phyloP scores from a whole-genome alignment of 2,888 invertebrate genomes.

The Scelioninae gen. 1 region DNA sequence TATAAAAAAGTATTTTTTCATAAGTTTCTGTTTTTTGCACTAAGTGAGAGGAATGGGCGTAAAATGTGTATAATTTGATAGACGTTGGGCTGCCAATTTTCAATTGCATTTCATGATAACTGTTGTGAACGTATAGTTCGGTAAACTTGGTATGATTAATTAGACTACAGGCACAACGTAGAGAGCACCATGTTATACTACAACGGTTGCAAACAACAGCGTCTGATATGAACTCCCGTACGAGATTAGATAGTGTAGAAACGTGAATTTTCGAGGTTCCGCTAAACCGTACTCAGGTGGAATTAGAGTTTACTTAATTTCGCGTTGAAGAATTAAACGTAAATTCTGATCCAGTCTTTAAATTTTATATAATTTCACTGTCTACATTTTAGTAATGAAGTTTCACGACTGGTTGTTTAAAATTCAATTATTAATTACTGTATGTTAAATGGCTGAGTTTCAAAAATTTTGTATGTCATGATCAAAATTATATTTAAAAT shows the following conservation, averaged over 20 bases:
- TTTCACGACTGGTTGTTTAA: too few species aligned
- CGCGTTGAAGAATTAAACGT: slow-evolving; percentile 20
- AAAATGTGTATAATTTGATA: slow-evolving; percentile 42
- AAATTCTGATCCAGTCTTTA: too few species aligned
- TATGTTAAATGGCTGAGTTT: too few species aligned
- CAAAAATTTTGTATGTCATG: too few species aligned
- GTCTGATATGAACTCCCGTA: slow-evolving; percentile 56
- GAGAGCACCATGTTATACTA: slow-evolving; percentile 57
- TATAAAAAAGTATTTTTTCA: too few species aligned
- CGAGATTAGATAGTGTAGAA: slow-evolving; percentile 52
- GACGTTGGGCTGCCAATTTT: slow-evolving; percentile 40
- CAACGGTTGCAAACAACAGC: slow-evolving; percentile 55
- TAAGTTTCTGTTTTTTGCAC: slow-evolving; percentile 16
- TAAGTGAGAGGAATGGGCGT: slow-evolving; percentile 6
- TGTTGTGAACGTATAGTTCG: slow-evolving; percentile 40
- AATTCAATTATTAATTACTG: too few species aligned
- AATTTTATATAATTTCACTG: too few species aligned
- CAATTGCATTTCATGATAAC: slow-evolving; percentile 42
- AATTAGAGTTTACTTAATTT: slow-evolving; percentile 43
- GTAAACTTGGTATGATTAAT: slow-evolving; percentile 59
- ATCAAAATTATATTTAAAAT: too few species aligned
- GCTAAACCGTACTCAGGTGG: slow-evolving; percentile 41
- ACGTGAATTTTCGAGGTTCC: slow-evolving; percentile 53
- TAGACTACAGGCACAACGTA: slow-evolving; percentile 52
- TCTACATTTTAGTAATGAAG: too few species aligned